These are phyloP conservation scores for Helicolenus hilgendorfi DNA, from an alignment of 2,797 vertebrate genomes.

Conservation along the genomic window DNA sequence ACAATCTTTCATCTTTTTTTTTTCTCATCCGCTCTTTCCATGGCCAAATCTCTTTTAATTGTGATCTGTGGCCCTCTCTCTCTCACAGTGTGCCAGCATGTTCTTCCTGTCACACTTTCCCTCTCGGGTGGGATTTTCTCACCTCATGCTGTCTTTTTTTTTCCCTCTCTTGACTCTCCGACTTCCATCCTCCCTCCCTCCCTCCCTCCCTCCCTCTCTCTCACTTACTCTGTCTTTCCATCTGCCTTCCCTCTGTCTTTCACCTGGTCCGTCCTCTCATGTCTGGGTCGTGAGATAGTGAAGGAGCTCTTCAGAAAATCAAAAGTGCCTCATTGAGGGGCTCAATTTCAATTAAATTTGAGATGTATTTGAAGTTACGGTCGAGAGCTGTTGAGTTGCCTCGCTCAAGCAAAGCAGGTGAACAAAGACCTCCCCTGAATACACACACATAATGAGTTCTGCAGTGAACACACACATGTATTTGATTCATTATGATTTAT, in stretches of 20 bases:
- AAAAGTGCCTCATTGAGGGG: conserved; percentile 28
- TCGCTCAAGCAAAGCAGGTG: background rate
- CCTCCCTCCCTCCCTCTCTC: background rate
- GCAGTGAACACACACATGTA: background rate
- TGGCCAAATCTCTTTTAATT: background rate
- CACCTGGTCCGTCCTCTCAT: conserved; percentile 2
- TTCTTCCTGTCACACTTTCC: conserved; percentile 30
- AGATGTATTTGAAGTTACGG: conserved; percentile 7
- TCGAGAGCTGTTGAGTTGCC: conserved; percentile 6
- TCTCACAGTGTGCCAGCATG: background rate
- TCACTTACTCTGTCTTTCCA: background rate
- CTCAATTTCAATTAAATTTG: conserved; percentile 24
- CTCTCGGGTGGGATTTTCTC: conserved; percentile 44
- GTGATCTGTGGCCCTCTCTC: conserved; percentile 7
- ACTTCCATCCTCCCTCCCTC: conserved; percentile 14
- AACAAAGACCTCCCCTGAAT: background rate
- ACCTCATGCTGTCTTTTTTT: conserved; percentile 4
- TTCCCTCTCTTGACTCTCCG: background rate
- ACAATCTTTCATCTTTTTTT: background rate
- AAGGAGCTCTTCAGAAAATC: conserved; percentile 44
- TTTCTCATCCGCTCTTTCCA: background rate
- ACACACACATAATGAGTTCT: background rate
- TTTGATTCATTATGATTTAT: background rate
- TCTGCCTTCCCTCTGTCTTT: background rate
- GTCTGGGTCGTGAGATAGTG: background rate